Evolutionary conservation across 2,888 invertebrate species (phyloP).

Genomic region (Aleiodes leptofemur): DNA sequence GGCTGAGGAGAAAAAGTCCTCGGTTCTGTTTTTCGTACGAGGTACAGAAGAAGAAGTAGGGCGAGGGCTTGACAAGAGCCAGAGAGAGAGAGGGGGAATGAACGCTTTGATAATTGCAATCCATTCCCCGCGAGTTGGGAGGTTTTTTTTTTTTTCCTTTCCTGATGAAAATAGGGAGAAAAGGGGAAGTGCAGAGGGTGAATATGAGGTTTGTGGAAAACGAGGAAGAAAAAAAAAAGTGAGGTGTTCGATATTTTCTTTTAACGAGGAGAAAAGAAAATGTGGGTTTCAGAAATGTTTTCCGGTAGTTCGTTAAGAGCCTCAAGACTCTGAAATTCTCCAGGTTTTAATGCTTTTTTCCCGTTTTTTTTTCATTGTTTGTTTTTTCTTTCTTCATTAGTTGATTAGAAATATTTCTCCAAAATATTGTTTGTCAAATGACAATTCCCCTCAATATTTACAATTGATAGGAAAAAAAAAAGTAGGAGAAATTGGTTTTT

Average conservation of each 20-base stretch:
- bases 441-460: too few relatives aligned
- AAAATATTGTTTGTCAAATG: too few relatives aligned
- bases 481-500: neutral
- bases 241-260: constrained; percentile 62
- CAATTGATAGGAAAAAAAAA: neutral
- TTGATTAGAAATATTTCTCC: neutral
- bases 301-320: constrained; percentile 22
- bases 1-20: constrained; percentile 52
- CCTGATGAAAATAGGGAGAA: constrained; percentile 35
- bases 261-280: constrained; percentile 24
- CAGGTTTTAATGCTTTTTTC: neutral
- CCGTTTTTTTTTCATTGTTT: neutral
- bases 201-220: constrained; percentile 47
- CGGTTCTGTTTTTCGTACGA: constrained; percentile 29
- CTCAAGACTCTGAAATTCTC: neutral
- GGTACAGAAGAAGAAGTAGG: constrained; percentile 19
- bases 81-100: constrained; percentile 38
- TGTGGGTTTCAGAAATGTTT: constrained; percentile 9
- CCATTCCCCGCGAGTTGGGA: constrained; percentile 66
- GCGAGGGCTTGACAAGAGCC: constrained; percentile 27
- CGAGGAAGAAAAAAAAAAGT: constrained; percentile 58
- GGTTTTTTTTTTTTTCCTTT: neutral
- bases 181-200: constrained; percentile 55
- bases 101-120: constrained; percentile 74
- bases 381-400: neutral